Evolutionary conservation across 1,140 invertebrate genomes (phyloP), one percentile per base, ranked within the genome.

Genomic region (Potamilus streckersoni): DNA sequence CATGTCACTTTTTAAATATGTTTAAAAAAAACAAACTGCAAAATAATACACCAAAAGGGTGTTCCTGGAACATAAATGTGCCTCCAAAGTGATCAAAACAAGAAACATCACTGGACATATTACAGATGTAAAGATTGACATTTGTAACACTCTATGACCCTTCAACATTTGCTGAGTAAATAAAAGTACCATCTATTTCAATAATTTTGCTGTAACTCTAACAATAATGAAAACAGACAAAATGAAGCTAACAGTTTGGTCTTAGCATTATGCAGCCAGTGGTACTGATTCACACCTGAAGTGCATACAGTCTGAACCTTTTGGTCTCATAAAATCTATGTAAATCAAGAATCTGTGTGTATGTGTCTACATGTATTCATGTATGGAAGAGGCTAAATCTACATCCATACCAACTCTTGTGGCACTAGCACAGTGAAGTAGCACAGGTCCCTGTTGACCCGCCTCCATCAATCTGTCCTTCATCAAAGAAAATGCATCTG

Each of bases 341-440:
- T 27, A 27, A 1, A 27, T 27, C 27, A 27, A 27, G 27, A 27
- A 27, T 31, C 3, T 17, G 17, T 20, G 3, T 8, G 65, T 8
- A 8, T 27, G 20, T 20, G 16, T 2, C 1, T 66, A 2, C 19
- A 11, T 67, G 20, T 8, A 27, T 27, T 49, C 20, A 67, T 27
- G 27, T n/a, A 17, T 38, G 17, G 15, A 55, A 14, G 14, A 16
- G 13, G 14, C 19, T 55, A 20, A 67, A 67, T 11, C 65, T 19
- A 55, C 23, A 38, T 17, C 20, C 74, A 15, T 56, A 77, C 75
- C 75, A 3, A 73, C 70, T 69, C 75, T 56, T 23, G 63, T 38
- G 8, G 70, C 75, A 72, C 67, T 71, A 23, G 60, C 23, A 58
- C 75, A 77, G 27, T 77, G 75, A 23, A 77, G 62, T 27, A 77